phyloP scores from a whole-genome alignment of 37 sponge, comb jelly and placozoan species.

The Tethya wilhelma region DNA sequence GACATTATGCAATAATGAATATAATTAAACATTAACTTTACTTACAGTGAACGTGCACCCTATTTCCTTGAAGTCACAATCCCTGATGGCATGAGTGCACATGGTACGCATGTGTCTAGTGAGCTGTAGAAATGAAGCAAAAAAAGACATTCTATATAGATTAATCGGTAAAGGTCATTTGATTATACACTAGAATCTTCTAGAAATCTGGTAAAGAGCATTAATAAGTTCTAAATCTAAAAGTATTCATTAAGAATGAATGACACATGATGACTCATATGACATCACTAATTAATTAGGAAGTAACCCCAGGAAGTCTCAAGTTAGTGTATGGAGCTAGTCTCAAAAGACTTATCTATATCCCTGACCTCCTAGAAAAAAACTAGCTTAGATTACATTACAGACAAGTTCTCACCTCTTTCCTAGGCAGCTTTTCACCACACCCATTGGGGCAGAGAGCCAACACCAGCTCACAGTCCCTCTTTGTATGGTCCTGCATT shows the following conservation, averaged over 20 bases:
- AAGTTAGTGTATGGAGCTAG: too few species aligned
- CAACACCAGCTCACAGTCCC: conserved; percentile 28
- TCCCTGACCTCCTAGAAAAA: not conserved
- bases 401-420: conserved; percentile 41
- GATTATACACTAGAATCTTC: too few species aligned
- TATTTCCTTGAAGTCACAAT: conserved; percentile 26
- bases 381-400: not conserved
- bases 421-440: conserved; percentile 54
- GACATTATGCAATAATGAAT: not conserved
- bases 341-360: too few species aligned
- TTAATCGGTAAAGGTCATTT: too few species aligned
- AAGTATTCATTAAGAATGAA: too few species aligned
- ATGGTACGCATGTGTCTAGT: not conserved
- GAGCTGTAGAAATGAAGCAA: conserved; percentile 27
- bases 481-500: conserved; percentile 40
- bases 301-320: too few species aligned
- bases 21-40: not conserved
- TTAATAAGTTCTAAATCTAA: too few species aligned
- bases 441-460: conserved; percentile 53
- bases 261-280: too few species aligned
- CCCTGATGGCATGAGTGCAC: conserved; percentile 15
- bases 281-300: too few species aligned
- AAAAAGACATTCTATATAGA: too few species aligned
- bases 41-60: conserved; percentile 55
- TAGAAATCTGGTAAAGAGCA: too few species aligned